Conservation (phyloP, 1,140 invertebrate species). For the Drosophila tsacasi region DNA sequence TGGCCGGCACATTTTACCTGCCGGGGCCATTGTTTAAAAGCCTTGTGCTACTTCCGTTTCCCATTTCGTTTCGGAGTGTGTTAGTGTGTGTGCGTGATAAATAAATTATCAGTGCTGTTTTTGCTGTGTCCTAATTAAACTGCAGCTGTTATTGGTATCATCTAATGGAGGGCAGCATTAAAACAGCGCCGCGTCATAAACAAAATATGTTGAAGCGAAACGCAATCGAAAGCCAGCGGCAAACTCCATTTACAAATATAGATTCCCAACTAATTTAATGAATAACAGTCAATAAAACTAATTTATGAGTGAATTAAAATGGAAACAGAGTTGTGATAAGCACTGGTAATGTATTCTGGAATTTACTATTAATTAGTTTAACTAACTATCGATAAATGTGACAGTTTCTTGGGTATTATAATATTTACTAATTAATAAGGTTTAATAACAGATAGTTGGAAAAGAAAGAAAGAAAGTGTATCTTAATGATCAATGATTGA, state of each 20-base stretch:
- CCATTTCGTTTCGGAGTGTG: constrained; percentile 9
- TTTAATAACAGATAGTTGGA: background rate
- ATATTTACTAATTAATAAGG: background rate
- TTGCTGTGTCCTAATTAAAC: constrained; percentile 61
- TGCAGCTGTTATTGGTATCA: constrained; percentile 59
- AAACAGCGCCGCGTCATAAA: constrained; percentile 55
- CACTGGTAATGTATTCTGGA: background rate
- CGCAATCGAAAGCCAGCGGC: constrained; percentile 10
- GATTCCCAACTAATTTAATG: constrained; percentile 23
- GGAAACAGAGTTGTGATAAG: constrained; percentile 3
- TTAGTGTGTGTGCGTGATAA: constrained; percentile 20
- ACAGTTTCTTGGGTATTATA: background rate
- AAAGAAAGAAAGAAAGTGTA: background rate
- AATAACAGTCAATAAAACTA: constrained; percentile 28
- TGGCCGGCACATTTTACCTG: constrained; percentile 48
- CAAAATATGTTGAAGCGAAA: constrained; percentile 57
- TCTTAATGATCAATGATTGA: background rate
- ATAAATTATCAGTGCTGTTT: constrained; percentile 41
- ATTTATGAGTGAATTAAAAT: constrained; percentile 24
- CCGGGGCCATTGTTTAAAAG: constrained; percentile 69
- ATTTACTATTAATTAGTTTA: constrained; percentile 1
- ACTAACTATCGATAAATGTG: background rate
- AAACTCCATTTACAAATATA: constrained; percentile 30
- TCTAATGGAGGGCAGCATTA: constrained; percentile 64
- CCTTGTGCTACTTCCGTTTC: constrained; percentile 60